Conservation (phyloP, 2,113 vertebrate genomes). For the Picathartes gymnocephalus region DNA sequence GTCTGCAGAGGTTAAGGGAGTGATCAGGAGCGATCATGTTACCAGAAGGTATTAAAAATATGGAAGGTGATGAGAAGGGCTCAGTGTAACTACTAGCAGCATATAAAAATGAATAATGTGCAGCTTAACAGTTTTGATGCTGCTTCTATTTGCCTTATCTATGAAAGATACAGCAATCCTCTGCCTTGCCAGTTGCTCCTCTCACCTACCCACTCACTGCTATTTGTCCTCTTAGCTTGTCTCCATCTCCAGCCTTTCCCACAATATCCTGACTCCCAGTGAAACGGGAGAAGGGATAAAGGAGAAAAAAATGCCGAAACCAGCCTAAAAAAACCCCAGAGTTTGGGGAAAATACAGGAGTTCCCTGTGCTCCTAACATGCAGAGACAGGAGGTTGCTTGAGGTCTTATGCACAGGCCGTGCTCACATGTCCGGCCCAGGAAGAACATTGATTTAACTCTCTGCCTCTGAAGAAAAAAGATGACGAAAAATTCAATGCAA, state of each 20-base stretch:
- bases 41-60: not conserved
- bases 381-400: not conserved
- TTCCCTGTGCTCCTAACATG: not conserved
- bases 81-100: not conserved
- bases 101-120: constrained; percentile 36
- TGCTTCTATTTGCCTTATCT: constrained; percentile 29
- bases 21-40: not conserved
- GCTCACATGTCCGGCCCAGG: fast-evolving
- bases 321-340: not conserved
- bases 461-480: not conserved
- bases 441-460: not conserved
- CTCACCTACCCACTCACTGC: constrained; percentile 2
- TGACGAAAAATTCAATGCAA: not conserved
- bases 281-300: not conserved
- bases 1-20: not conserved
- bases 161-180: not conserved
- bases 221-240: constrained; percentile 9
- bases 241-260: not conserved
- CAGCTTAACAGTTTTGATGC: constrained; percentile 25
- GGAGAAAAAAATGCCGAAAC: fast-evolving
- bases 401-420: not conserved
- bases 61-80: not conserved
- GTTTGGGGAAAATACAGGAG: not conserved
- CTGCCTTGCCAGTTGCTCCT: constrained; percentile 11
- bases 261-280: not conserved